Percentiles rank a stretch among this genome's conserved stretches.
Conservation (phyloP, 2,797 vertebrate genomes). For the Agapornis canus region DNA sequence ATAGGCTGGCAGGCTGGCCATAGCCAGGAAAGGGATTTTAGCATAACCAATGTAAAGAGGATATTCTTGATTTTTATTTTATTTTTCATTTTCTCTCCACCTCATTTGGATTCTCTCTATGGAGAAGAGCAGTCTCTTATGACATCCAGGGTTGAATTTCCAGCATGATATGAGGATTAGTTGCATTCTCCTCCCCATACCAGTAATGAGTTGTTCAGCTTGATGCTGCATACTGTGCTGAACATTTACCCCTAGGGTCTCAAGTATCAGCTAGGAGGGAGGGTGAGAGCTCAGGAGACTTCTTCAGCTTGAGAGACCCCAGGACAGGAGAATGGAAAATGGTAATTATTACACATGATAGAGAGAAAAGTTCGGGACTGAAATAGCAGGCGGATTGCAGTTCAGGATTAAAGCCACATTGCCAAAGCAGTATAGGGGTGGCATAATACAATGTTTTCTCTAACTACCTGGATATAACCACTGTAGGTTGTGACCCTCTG, state of each 20-base stretch:
- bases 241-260: constrained; percentile 23
- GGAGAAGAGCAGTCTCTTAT: not conserved
- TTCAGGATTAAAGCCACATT: not conserved
- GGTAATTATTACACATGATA: not conserved
- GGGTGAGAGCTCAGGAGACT: not conserved
- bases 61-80: not conserved
- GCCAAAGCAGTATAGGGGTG: not conserved
- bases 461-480: not conserved
- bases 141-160: constrained; percentile 23
- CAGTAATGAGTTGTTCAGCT: constrained; percentile 32
- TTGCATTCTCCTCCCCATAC: not conserved
- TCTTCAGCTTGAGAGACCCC: constrained; percentile 36
- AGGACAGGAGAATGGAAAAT: constrained; percentile 28
- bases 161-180: not conserved
- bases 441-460: not conserved
- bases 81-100: not conserved
- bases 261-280: not conserved
- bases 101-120: not conserved
- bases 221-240: not conserved
- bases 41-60: not conserved
- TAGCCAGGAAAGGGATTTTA: not conserved
- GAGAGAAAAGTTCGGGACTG: not conserved
- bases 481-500: not conserved
- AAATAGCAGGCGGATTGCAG: not conserved
- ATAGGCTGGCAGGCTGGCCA: not conserved